phyloP scores from a whole-genome alignment of 2,797 vertebrate species.

The Scolopax bukidnonensis region DNA sequence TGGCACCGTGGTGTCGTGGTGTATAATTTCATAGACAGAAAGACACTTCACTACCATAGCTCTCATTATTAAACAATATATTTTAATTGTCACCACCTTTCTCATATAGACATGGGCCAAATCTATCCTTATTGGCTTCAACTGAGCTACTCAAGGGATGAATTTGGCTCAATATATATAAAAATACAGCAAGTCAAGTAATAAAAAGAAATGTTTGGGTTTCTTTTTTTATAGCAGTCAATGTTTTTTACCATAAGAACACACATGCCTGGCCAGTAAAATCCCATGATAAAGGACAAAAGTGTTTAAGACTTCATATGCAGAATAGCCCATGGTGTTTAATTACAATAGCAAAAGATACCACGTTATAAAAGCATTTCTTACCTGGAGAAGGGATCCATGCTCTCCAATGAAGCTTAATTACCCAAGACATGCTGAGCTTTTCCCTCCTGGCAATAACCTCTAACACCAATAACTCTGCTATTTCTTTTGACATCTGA shows the following conservation, averaged over 20 bases:
- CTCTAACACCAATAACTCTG: constrained; percentile 66
- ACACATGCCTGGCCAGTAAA: constrained; percentile 66
- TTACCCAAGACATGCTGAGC: constrained; percentile 55
- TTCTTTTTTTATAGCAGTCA: constrained; percentile 63
- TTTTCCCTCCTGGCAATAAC: constrained; percentile 62
- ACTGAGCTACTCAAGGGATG: constrained; percentile 55
- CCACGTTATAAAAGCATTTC: constrained; percentile 42
- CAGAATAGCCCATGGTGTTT: constrained; percentile 61
- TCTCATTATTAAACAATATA: constrained; percentile 72
- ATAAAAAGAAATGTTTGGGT: constrained; percentile 73
- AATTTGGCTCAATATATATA: constrained; percentile 66
- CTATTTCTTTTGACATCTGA: constrained; percentile 41
- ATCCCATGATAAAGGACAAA: constrained; percentile 51
- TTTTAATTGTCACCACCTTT: constrained; percentile 74
- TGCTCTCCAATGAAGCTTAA: constrained; percentile 56
- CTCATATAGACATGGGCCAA: constrained; percentile 53
- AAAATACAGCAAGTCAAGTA: constrained; percentile 56
- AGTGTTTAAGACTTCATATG: constrained; percentile 63
- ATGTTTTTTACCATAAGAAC: constrained; percentile 34
- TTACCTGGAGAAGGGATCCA: constrained; percentile 66
- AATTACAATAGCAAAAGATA: constrained; percentile 64
- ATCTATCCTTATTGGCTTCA: constrained; percentile 56
- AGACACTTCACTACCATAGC: constrained; percentile 62
- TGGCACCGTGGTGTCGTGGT: constrained; percentile 30
- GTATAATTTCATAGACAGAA: constrained; percentile 68